Evolutionary conservation across 2,113 vertebrate species (phyloP).

Genomic region (Perccottus glenii): DNA sequence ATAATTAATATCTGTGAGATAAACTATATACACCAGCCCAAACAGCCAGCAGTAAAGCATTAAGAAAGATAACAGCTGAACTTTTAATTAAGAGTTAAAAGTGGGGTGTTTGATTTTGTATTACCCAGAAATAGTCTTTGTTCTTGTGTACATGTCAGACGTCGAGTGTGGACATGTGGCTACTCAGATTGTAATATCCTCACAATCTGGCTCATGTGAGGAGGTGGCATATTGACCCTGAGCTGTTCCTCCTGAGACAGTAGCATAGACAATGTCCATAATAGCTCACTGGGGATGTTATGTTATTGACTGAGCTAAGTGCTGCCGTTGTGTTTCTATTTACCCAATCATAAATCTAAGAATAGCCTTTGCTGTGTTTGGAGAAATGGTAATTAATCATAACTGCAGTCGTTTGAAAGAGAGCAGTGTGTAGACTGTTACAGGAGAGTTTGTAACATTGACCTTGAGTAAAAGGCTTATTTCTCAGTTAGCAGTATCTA

Average conservation of each 20-base stretch:
- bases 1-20: slow-evolving; percentile 47
- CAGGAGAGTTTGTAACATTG: not conserved
- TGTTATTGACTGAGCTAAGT: slow-evolving; percentile 1
- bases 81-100: slow-evolving; percentile 48
- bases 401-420: not conserved
- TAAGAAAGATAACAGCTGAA: slow-evolving; percentile 36
- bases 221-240: not conserved
- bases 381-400: slow-evolving; percentile 16
- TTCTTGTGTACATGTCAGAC: slow-evolving; percentile 17
- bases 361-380: slow-evolving; percentile 8
- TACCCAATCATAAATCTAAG: slow-evolving; percentile 11
- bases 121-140: slow-evolving; percentile 23
- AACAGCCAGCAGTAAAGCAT: slow-evolving; percentile 49
- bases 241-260: slow-evolving; percentile 3
- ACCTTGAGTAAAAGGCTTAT: not conserved
- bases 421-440: not conserved
- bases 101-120: slow-evolving; percentile 49
- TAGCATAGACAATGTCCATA: not conserved
- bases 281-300: not conserved
- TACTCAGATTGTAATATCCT: not conserved
- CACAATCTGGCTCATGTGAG: not conserved
- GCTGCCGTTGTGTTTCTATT: slow-evolving; percentile 6
- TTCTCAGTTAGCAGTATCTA: too few relatives aligned
- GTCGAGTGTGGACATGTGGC: slow-evolving; percentile 4
- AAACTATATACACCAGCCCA: slow-evolving; percentile 49